phyloP scores from a whole-genome alignment of 2,113 vertebrate species.

The Hydropotes inermis region DNA sequence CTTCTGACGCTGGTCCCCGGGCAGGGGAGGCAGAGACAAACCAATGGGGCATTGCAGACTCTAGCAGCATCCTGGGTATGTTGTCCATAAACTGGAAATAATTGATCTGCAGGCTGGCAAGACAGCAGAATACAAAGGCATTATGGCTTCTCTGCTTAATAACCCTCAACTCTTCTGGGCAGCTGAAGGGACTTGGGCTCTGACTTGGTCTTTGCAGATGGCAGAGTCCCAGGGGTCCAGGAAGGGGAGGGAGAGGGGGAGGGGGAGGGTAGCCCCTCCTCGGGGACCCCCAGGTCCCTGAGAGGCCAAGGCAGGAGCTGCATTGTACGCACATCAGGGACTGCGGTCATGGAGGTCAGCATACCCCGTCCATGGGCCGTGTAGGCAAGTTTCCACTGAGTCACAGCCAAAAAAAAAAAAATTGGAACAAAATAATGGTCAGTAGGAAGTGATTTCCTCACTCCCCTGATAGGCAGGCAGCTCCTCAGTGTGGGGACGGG shows the following conservation, averaged over 20 bases:
- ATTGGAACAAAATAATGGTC: not conserved
- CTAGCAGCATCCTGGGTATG: not conserved
- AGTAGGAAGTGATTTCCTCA: not conserved
- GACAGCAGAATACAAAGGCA: not conserved
- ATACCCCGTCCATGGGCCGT: fast-evolving
- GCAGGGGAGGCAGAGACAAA: not conserved
- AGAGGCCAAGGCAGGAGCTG: not conserved
- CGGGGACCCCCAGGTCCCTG: not conserved
- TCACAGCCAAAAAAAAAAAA: not conserved
- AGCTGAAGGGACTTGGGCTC: not conserved
- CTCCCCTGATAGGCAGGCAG: not conserved
- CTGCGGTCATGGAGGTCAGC: not conserved
- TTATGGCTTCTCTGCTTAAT: not conserved
- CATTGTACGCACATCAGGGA: fast-evolving
- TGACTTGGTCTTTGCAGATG: not conserved
- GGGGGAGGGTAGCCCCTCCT: not conserved
- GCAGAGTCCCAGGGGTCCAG: fast-evolving
- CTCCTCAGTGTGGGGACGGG: fast-evolving
- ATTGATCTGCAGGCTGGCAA: not conserved
- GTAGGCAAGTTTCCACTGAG: not conserved
- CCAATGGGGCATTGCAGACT: not conserved
- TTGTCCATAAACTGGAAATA: not conserved
- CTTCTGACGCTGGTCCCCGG: fast-evolving
- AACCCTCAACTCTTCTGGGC: not conserved
- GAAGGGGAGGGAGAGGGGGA: fast-evolving